Base-by-base conservation (phyloP, 23 tunicate species). In the Styela plicata region DNA sequence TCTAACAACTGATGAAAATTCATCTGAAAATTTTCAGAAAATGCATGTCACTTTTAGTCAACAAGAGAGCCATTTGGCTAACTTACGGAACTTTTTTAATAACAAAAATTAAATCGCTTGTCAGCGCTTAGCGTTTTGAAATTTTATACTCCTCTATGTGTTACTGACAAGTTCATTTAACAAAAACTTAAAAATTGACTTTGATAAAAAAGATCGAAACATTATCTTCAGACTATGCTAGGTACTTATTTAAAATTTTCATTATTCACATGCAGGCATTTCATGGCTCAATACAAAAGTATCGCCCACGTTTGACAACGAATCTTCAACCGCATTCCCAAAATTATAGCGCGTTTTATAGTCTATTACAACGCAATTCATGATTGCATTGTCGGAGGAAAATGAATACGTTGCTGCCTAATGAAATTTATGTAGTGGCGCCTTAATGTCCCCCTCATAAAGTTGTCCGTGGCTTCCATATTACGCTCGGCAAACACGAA, bases 391-490 rank as follows among this genome's bases (percentile, higher is more conserved):
- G 64, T 76, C 64, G 81, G n/a, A 33, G 36, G 20, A 5, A 29
- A 71, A 71, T 71, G 57, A 44, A 44, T 44, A 44, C 34, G 77
- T 34, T 71, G 37, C 5, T 22, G 37, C 77, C 37, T 76, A 76
- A 76, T 53, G 81, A 76, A 76, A 76, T 76, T 76, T 76, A 76
- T 52, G 31, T 29, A 76, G 81, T 76, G 81, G 81, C 81, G 81
- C 64, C 77, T 67, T 76, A 76, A 76, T 76, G 81, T 53, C 81
- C 81, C 66, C 63, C 66, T 76, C 81, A 44, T 76, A 44, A 76
- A 76, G 65, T 36, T 76, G 28, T 33, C 2, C 19, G 66, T 53
- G 81, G 63, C 81, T 76, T 36, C 81, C 81, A 76, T 44, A 76
- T 76, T 76, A 76, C 81, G 66, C 81, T 44, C 64, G 81, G 27